Conservation (phyloP, 2,113 vertebrate species). For the Sylvia atricapilla region DNA sequence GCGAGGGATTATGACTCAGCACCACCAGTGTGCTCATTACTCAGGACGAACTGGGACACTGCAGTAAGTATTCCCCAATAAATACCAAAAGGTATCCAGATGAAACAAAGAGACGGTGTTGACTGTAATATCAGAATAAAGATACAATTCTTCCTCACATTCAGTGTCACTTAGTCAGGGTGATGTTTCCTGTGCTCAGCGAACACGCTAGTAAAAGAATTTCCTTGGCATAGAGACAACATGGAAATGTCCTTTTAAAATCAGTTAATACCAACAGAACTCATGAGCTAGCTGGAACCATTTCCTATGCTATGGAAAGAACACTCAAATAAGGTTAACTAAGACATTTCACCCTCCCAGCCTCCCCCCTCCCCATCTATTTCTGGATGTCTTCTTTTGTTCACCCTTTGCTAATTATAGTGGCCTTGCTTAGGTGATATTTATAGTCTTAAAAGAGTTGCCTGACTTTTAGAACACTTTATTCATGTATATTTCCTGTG, state of each 20-base stretch:
- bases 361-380: conserved; percentile 79
- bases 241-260: conserved; percentile 75
- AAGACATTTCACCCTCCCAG: conserved; percentile 69
- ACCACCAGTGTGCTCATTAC: not conserved
- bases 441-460: conserved; percentile 83
- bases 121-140: conserved; percentile 49
- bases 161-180: conserved; percentile 67
- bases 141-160: conserved; percentile 70
- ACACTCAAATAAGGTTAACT: conserved; percentile 82
- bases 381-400: conserved; percentile 92
- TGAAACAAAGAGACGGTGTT: not conserved
- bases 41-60: not conserved
- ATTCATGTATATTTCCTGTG: conserved; percentile 90
- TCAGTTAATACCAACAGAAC: conserved; percentile 69
- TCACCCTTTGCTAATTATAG: conserved; percentile 92
- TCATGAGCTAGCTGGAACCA: conserved; percentile 66
- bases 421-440: conserved; percentile 76
- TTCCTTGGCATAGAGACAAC: conserved; percentile 73
- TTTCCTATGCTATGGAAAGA: conserved; percentile 80
- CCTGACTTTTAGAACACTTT: conserved; percentile 79
- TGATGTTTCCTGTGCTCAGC: conserved; percentile 65
- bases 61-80: not conserved
- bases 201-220: conserved; percentile 75
- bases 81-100: conserved; percentile 41
- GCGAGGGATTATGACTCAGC: conserved; percentile 17